Conservation (phyloP, 2,797 vertebrate genomes). For the Glyptemys insculpta region DNA sequence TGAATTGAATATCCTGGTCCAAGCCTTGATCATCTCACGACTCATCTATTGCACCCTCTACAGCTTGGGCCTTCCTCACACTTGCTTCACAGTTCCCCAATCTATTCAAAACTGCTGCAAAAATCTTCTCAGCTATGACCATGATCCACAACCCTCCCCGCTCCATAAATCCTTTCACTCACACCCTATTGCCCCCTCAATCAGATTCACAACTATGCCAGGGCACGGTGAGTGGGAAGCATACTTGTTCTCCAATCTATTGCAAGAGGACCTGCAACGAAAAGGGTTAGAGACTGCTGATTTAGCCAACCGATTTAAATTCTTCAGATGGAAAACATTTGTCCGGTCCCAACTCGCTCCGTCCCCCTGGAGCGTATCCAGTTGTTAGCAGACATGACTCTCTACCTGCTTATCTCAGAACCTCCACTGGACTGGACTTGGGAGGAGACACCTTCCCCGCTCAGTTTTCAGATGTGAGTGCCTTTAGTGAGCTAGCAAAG, state of each 20-base stretch:
- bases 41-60: neutral
- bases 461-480: neutral
- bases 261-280: neutral
- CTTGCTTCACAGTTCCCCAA: accelerated
- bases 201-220: neutral
- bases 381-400: neutral
- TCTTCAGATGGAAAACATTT: neutral
- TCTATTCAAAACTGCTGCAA: neutral
- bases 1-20: accelerated
- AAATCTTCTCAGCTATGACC: neutral
- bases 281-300: neutral
- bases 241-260: accelerated
- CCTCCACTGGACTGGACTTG: neutral
- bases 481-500: neutral
- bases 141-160: neutral
- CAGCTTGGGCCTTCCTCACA: neutral
- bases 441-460: neutral
- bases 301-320: neutral
- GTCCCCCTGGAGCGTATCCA: neutral
- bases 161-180: neutral
- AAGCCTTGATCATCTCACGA: accelerated
- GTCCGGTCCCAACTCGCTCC: slow-evolving; percentile 55
- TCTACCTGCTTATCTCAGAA: neutral
- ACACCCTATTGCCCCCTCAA: neutral
- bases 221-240: accelerated